A percentile compares a stretch with the other conserved stretches of the same genome.
Evolutionary conservation across 2,797 vertebrate genomes (phyloP).

Genomic region (Lagocephalus sceleratus): DNA sequence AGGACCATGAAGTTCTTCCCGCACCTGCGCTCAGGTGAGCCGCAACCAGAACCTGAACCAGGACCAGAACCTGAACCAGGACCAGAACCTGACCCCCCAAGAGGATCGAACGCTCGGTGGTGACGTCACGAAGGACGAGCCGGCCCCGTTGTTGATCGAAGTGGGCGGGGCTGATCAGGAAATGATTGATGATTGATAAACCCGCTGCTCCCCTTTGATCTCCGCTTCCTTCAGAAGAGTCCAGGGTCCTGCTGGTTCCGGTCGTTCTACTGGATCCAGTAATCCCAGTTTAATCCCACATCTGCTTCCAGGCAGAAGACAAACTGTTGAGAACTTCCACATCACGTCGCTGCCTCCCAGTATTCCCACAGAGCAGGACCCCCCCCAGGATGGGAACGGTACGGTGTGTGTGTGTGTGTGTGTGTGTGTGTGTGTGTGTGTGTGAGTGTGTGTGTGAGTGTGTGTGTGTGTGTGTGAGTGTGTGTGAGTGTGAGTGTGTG

Average conservation of each 20-base stretch:
- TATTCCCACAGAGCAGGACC: conserved; percentile 37
- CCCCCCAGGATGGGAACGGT: conserved; percentile 21
- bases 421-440: conserved; percentile 8
- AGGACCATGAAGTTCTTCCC: conserved; percentile 25
- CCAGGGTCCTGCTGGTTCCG: too few species aligned
- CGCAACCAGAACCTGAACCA: too few species aligned
- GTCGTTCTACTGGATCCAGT: not conserved
- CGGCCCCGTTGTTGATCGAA: not conserved
- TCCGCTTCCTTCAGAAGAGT: too few species aligned
- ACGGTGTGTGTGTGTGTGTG: too few species aligned
- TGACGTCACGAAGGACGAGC: too few species aligned
- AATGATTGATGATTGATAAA: too few species aligned
- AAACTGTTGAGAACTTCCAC: conserved; percentile 51
- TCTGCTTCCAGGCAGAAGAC: conserved; percentile 36
- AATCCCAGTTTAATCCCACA: not conserved
- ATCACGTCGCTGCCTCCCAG: conserved; percentile 61
- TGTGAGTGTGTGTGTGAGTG: conserved; percentile 13
- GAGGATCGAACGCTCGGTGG: too few species aligned
- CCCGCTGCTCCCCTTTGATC: too few species aligned
- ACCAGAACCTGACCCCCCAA: too few species aligned
- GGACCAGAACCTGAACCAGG: too few species aligned
- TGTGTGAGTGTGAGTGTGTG: conserved; percentile 2
- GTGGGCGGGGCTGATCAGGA: not conserved
- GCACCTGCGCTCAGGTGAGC: conserved; percentile 49
- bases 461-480: conserved; percentile 3